Base-by-base conservation (phyloP, 2,113 vertebrate species). In the Pyxicephalus adspersus region DNA sequence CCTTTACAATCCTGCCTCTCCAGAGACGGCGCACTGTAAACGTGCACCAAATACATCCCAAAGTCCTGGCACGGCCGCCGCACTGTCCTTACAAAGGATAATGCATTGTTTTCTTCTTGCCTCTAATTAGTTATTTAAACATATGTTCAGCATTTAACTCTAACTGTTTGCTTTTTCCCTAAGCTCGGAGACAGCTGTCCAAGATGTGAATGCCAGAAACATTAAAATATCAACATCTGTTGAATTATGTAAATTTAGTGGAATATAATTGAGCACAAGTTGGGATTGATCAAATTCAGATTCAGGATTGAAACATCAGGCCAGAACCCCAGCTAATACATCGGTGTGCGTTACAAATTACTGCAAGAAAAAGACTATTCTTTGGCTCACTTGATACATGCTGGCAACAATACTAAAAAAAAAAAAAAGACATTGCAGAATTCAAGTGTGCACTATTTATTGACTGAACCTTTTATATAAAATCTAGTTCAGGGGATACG, bases 151-250 rank as follows among this genome's bases (percentile, higher is more conserved):
- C 92, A 93, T 94, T 93, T 94, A 93, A 93, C 90, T 93, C 91
- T 94, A 94, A 93, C 93, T 93, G 91, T 92, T 94, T 93, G 91
- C 88, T 90, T 94, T 94, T 91, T 93, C 93, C 93, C 92, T 81
- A 92, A 93, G 93, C 93, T 93, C 91, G 77, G 86, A 93, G 92
- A 94, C 93, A 94, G 93, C 92, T 94, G 93, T 93, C 92, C 90
- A 92, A 92, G 88, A 92, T 86, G 78, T 87, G 88, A 93, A 93
- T 93, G 92, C 92, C 93, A 94, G 90, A 92, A 94, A 92, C 90
- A 92, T 93, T 93, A 92, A 94, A 94, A 94, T 94, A 94, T 93
- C 92, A 94, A 94, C 93, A 94, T 94, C 93, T 94, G 93, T 87
- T 92, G 92, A 94, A 92, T 93, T 94, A 94, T 94, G 92, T 93